Evolutionary conservation across 2,113 vertebrate species (phyloP).

Genomic region (Cettia cetti): DNA sequence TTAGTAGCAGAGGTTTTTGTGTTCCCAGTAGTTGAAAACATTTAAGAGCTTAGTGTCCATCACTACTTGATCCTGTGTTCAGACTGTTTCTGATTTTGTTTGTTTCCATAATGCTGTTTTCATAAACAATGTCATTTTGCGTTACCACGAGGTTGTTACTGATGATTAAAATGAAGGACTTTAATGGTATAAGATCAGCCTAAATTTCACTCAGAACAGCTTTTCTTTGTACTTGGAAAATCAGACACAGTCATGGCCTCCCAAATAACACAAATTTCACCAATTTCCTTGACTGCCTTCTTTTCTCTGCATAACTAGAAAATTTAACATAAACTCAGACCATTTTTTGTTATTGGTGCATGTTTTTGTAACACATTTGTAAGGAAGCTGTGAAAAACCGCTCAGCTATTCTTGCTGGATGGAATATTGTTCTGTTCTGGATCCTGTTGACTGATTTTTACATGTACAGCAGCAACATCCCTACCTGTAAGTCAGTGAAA

Average conservation of each 20-base stretch:
- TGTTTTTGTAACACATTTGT: background rate
- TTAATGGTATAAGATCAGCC: background rate
- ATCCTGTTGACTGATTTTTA: background rate
- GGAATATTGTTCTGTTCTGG: background rate
- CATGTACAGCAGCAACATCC: accelerated
- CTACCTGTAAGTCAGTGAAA: background rate
- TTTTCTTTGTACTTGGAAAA: background rate
- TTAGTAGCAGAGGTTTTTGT: background rate
- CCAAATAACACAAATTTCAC: background rate
- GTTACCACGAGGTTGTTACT: background rate
- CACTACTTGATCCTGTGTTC: background rate
- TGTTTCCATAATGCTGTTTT: background rate
- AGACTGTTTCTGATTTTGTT: background rate
- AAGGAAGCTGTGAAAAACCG: background rate
- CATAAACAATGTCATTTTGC: background rate
- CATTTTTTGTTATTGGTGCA: background rate
- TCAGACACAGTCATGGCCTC: background rate
- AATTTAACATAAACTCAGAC: accelerated
- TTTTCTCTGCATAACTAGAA: background rate
- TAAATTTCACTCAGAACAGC: background rate
- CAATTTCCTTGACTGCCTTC: background rate
- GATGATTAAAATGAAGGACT: background rate
- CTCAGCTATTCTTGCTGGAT: background rate
- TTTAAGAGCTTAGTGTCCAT: background rate
- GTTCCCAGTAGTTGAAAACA: background rate